Evolutionary conservation across 2,797 vertebrate species (phyloP), one percentile per base, ranked within the genome.

Genomic region (Meda fulgida): DNA sequence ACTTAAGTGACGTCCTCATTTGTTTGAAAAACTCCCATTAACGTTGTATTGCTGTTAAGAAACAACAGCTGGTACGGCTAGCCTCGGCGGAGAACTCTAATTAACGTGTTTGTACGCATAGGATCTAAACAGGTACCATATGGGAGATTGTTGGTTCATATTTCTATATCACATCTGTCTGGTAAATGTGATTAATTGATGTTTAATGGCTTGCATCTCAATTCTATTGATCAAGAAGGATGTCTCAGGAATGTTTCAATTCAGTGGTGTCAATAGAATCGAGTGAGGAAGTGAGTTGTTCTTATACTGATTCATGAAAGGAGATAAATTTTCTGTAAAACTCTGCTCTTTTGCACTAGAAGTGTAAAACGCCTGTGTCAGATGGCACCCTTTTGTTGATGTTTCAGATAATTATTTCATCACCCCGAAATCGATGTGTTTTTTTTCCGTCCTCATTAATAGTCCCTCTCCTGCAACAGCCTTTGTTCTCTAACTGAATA

Each of bases 71-170:
- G 89, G 71, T 76, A 75, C 6, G 40, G 18, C 55, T 75, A 79
- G 78, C 82, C 84, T 92, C 86, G 38, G 89, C 82, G 80, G 87
- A 86, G 87, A 90, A 67, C 78, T 90, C 88, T 91, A 93, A 95
- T 95, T 92, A 94, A 90, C 89, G 85, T 77, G 86, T 92, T 93
- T 89, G 87, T 85, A 91, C 91, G 89, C 89, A 90, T 88, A 88
- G 71, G 85, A 82, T 89, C 81, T 81, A 94, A 84, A 92, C 93
- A 93, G 92, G 92, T 91, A 92, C 88, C 94, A 94, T 94, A 95
- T 94, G 93, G 93, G 85, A 78, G 91, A 91, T 91, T 91, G 90
- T 85, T 90, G 83, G 91, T 92, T 92, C 86, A 83, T 90, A 90
- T 92, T 91, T 92, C 86, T 84, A 84, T 78, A 88, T 91, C 89